phyloP scores from a whole-genome alignment of 2,888 invertebrate species.

The Lysandra bellargus region DNA sequence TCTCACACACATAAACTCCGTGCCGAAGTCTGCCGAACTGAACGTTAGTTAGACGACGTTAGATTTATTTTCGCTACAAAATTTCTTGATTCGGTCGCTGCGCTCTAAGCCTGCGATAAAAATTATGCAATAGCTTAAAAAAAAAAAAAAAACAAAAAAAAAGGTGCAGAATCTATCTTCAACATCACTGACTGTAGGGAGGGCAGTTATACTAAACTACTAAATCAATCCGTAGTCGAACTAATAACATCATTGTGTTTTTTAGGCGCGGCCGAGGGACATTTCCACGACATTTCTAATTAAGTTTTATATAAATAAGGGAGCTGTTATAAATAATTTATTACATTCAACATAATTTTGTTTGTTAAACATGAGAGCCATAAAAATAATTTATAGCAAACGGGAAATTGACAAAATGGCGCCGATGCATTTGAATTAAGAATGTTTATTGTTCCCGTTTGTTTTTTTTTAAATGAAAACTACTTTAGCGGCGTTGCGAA shows the following conservation, averaged over 20 bases:
- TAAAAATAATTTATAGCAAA: neutral
- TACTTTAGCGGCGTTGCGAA: too few species aligned
- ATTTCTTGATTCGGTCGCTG: too few species aligned
- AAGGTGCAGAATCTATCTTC: neutral
- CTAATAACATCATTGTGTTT: slow-evolving; percentile 23
- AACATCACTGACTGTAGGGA: neutral
- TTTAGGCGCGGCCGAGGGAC: slow-evolving; percentile 18
- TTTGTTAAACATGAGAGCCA: neutral
- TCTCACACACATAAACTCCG: too few species aligned
- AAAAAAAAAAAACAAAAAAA: neutral
- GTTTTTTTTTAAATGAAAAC: too few species aligned
- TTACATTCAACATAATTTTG: neutral
- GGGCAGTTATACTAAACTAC: neutral
- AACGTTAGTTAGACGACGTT: too few species aligned
- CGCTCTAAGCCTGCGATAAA: too few species aligned
- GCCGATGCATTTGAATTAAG: neutral
- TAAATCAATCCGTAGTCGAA: slow-evolving; percentile 15
- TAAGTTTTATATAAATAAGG: slow-evolving; percentile 31
- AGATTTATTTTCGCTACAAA: too few species aligned
- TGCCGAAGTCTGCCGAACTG: too few species aligned
- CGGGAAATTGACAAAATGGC: neutral
- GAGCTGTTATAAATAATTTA: slow-evolving; percentile 34
- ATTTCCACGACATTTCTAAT: neutral
- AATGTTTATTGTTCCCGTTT: neutral
- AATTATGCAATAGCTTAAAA: too few species aligned